Evolutionary conservation across 1,140 invertebrate species (phyloP), one percentile per base, ranked within the genome.

Genomic region (Lucilia cuprina): DNA sequence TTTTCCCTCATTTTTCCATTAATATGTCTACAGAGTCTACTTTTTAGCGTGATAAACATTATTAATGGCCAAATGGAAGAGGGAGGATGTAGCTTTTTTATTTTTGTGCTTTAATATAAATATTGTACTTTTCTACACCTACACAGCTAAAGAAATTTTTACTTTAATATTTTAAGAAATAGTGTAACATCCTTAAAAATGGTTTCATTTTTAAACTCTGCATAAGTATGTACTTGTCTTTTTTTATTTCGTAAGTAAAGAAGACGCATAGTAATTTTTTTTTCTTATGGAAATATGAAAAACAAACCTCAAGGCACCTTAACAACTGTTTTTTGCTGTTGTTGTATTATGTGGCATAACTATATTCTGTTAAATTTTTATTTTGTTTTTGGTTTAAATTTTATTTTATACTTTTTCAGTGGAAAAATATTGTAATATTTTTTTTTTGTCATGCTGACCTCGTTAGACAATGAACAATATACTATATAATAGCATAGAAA

Each of bases 391-490:
- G 41, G 41, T 41, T 41, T 41, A 10, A 41, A 41, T 8, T 77
- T 77, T 41, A 13, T 35, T 75, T 34, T 14, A 75, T 21, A 77
- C 47, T 77, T 30, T 41, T 77, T 21, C 65, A 70, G 10, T 5
- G 7, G 10, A 70, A 70, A 70, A 70, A 70, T 19, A 70, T 21
- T 21, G 65, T 17, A 60, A 60, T n/a, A 77, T 80, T 80, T 13
- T 80, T 13, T 80, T 80, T 49, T 47, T 80, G 77, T 80, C 77
- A 80, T 49, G 35, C 25, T 80, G 77, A 80, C 77, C 77, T 80
- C 77, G 77, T 80, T 80, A 7, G 41, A 14, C 17, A n/a, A 21
- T 19, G 77, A 49, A 80, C 77, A 50, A 41, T 41, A 5, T 41
- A 8, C 35, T 10, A 10, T 75, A 34, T 14, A 34, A 75, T 75